A percentile compares a stretch with the other conserved stretches of the same genome.
phyloP scores from a whole-genome alignment of 2,888 invertebrate species.

The Hemaris fuciformis region DNA sequence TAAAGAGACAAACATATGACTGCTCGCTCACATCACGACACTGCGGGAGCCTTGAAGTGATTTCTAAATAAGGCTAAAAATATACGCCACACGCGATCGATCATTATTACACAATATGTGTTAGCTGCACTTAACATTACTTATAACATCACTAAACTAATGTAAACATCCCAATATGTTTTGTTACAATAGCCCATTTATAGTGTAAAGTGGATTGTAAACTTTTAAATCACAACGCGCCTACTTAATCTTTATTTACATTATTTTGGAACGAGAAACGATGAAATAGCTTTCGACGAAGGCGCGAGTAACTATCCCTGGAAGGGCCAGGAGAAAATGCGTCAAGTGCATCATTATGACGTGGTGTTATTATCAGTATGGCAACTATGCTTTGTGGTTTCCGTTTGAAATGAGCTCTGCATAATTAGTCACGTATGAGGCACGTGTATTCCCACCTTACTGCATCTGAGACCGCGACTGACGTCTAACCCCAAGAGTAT shows the following conservation, averaged over 20 bases:
- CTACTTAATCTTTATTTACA: constrained; percentile 10
- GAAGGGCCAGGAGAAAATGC: constrained; percentile 45
- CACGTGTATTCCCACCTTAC: constrained; percentile 10
- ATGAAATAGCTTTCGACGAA: constrained; percentile 7
- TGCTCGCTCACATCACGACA: constrained; percentile 41
- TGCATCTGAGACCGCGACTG: constrained; percentile 8
- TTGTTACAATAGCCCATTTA: neutral
- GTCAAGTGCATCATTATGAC: constrained; percentile 22
- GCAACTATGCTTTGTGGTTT: constrained; percentile 40
- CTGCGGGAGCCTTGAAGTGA: constrained; percentile 50
- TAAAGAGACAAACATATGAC: constrained; percentile 41
- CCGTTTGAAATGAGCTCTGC: constrained; percentile 38
- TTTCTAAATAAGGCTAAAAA: constrained; percentile 55
- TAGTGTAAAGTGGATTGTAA: constrained; percentile 3
- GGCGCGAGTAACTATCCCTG: constrained; percentile 22
- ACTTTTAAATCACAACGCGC: constrained; percentile 6
- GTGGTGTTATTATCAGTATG: constrained; percentile 40
- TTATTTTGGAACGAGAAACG: constrained; percentile 2
- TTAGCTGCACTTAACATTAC: constrained; percentile 23
- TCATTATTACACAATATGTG: constrained; percentile 32
- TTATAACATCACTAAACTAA: constrained; percentile 11
- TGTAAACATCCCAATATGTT: constrained; percentile 9
- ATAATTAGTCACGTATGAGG: constrained; percentile 33
- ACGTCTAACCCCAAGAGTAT: neutral
- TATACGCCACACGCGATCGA: constrained; percentile 43